phyloP scores from a whole-genome alignment of 2,113 vertebrate genomes.

The Clarias batrachus region DNA sequence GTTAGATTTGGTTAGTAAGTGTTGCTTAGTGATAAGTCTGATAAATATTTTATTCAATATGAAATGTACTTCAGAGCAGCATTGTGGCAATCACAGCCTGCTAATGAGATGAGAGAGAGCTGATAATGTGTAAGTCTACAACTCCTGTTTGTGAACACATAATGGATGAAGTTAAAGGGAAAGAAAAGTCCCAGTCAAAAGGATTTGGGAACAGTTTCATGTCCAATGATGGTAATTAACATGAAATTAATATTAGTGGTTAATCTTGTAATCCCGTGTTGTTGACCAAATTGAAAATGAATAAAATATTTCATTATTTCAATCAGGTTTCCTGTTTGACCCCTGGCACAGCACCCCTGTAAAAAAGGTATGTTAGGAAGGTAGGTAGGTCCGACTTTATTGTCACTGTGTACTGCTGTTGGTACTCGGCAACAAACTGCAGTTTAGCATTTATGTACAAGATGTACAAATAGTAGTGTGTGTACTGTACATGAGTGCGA shows the following conservation, averaged over 20 bases:
- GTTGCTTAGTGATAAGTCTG: neutral
- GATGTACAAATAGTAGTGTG: neutral
- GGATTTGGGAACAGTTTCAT: neutral
- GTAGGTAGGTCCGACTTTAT: no score
- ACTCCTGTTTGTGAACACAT: neutral
- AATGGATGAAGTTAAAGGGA: conserved; percentile 31
- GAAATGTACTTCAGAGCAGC: neutral
- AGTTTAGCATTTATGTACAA: neutral
- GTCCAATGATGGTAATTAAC: neutral
- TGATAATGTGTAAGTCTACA: conserved; percentile 1
- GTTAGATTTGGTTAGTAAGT: neutral
- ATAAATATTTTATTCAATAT: neutral
- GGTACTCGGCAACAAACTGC: no score
- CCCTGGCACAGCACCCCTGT: conserved; percentile 60
- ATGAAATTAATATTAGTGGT: neutral
- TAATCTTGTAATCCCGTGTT: neutral
- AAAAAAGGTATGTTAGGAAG: conserved; percentile 43
- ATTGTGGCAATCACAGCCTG: neutral
- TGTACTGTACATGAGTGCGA: no score
- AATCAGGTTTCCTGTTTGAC: conserved; percentile 37
- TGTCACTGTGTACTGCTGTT: no score
- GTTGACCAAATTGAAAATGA: neutral
- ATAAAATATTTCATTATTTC: neutral
- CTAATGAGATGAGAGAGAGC: neutral
- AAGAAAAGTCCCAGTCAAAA: neutral